Base-by-base conservation (phyloP, 2,888 invertebrate species). In the Harpalus rufipes region DNA sequence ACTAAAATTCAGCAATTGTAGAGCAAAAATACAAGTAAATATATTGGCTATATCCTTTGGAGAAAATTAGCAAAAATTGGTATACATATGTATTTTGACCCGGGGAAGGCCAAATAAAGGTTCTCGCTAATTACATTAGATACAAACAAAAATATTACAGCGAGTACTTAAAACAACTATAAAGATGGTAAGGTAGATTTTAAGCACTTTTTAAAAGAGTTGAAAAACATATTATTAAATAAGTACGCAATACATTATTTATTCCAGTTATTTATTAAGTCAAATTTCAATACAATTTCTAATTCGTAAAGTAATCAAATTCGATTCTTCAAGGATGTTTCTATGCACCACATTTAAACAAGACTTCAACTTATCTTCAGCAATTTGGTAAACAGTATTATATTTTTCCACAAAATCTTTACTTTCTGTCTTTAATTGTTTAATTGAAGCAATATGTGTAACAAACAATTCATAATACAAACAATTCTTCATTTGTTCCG, bases 391-490 rank as follows among this genome's bases (percentile, higher is more conserved):
- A 39, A 39, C 39, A 12, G 7, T 10, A 14, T 39, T 3, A 68
- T 39, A 32, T 14, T 3, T 0, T 68, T 68, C 14, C 6, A 68
- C 39, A 32, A 41, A 12, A 32, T 68, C 3, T 68, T 68, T 41
- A 68, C 32, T 68, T 68, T 68, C 39, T n/a, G 7, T n/a, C 32
- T 39, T 68, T 16, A 68, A 14, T 7, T 68, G 12, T 12, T 68
- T 32, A 25, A 68, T 14, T 7, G 39, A 32, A 8, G 41, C 25
- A 12, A 68, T 12, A 16, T 68, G 68, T 7, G 6, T 14, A 39
- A 68, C 16, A 39, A 68, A 68, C 32, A 68, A 39, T n/a, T 39
- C 32, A 68, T 68, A 68, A 68, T 68, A 39, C 7, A 68, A 68
- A 41, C 68, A 68, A n/a, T 32, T 68, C 8, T 41, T 68, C 68